A percentile compares a stretch with the other conserved stretches of the same genome.
Evolutionary conservation across 2,797 vertebrate species (phyloP).

Genomic region (Nyctibius grandis): DNA sequence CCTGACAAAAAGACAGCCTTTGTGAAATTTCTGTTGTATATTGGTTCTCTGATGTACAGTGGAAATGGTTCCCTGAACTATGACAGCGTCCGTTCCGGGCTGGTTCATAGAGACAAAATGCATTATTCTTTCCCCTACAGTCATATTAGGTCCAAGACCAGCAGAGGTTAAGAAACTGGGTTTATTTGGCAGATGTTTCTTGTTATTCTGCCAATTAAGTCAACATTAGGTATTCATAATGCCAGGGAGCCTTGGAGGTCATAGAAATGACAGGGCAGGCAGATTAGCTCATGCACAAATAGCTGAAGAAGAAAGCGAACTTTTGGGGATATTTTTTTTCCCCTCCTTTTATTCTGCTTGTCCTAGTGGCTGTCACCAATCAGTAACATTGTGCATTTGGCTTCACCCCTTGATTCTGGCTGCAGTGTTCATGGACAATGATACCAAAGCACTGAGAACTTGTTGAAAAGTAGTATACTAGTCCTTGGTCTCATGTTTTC

Average conservation of each 20-base stretch:
- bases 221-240: slow-evolving; percentile 57
- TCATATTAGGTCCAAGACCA: neutral
- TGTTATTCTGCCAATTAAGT: slow-evolving; percentile 46
- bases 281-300: slow-evolving; percentile 10
- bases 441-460: too few relatives aligned
- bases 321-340: neutral
- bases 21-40: neutral
- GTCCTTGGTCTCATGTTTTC: too few relatives aligned
- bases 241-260: neutral
- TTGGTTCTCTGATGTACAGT: neutral
- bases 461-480: too few relatives aligned
- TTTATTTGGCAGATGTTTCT: slow-evolving; percentile 52
- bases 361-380: neutral
- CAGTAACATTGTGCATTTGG: neutral
- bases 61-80: neutral
- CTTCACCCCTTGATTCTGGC: neutral
- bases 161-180: slow-evolving; percentile 20
- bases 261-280: slow-evolving; percentile 2
- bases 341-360: neutral
- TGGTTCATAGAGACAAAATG: neutral
- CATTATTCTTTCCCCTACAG: neutral
- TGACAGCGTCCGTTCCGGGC: neutral
- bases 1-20: neutral
- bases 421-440: neutral
- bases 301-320: neutral